phyloP scores from a whole-genome alignment of 2,113 vertebrate genomes.

The Boulengeromyrus knoepffleri region DNA sequence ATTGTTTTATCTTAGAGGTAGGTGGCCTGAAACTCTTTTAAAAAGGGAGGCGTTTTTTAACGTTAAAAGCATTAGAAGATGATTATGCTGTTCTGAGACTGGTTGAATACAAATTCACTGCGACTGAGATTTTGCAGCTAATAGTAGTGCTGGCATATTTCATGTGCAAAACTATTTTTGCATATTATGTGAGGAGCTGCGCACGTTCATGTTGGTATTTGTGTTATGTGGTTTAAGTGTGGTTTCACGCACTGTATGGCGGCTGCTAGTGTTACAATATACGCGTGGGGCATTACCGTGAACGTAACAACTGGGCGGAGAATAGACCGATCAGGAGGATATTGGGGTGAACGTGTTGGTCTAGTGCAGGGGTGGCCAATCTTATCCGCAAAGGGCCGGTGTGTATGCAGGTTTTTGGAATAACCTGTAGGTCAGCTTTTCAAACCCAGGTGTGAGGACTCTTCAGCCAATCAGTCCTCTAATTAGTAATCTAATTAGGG shows the following conservation, averaged over 20 bases:
- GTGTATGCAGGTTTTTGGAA: too few species aligned
- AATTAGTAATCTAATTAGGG: too few species aligned
- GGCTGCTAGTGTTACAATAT: background rate
- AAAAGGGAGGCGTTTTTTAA: slow-evolving; percentile 46
- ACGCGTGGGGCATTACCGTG: background rate
- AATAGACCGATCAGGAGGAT: background rate
- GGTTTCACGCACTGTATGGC: background rate
- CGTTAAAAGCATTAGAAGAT: background rate
- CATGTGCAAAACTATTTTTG: background rate
- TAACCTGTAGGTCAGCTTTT: too few species aligned
- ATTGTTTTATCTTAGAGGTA: slow-evolving; percentile 9
- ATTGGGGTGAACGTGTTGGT: background rate
- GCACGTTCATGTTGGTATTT: background rate
- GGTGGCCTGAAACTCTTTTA: slow-evolving; percentile 12
- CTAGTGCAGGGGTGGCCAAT: too few species aligned
- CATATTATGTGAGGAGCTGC: background rate
- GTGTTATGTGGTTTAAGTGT: background rate
- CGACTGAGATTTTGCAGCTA: background rate
- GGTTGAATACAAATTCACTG: background rate
- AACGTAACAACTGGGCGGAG: background rate
- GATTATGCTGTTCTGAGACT: background rate
- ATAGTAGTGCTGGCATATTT: background rate
- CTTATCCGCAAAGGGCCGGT: too few species aligned
- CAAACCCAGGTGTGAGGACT: too few species aligned
- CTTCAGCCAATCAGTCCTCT: too few species aligned